Conservation (phyloP, 2,888 invertebrate genomes). For the Trichopria drosophilae region DNA sequence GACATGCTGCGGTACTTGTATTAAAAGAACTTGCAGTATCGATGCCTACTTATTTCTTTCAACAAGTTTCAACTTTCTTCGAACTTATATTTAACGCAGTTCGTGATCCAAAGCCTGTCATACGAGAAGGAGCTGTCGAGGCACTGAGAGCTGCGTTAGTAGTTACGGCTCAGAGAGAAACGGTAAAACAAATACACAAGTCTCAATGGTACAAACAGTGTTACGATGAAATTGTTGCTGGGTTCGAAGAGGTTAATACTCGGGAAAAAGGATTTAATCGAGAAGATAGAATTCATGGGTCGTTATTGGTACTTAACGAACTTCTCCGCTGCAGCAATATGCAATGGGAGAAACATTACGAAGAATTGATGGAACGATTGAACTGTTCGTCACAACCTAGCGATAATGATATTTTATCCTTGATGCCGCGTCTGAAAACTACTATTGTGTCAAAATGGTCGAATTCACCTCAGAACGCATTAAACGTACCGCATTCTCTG, state of each 20-base stretch:
- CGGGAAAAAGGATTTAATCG: conserved; percentile 78
- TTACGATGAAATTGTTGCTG: conserved; percentile 83
- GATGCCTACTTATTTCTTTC: conserved; percentile 96
- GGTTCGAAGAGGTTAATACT: conserved; percentile 69
- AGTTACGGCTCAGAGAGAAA: conserved; percentile 93
- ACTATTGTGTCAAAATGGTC: conserved; percentile 62
- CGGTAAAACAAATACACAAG: conserved; percentile 81
- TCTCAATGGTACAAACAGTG: conserved; percentile 92
- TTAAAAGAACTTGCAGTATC: conserved; percentile 91
- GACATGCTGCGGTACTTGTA: conserved; percentile 90
- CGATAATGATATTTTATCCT: conserved; percentile 63
- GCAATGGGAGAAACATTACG: conserved; percentile 81
- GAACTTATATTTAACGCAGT: conserved; percentile 91
- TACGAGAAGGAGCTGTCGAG: conserved; percentile 90
- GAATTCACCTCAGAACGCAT: conserved; percentile 43
- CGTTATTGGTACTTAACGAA: conserved; percentile 90
- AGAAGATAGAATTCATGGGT: conserved; percentile 92
- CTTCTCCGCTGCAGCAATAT: conserved; percentile 87
- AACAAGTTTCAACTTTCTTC: conserved; percentile 90
- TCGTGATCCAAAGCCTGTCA: conserved; percentile 86
- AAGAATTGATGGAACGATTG: conserved; percentile 68
- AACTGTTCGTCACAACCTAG: conserved; percentile 54
- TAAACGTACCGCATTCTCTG: conserved; percentile 44
- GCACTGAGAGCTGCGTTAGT: conserved; percentile 93
- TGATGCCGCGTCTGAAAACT: conserved; percentile 66